Evolutionary conservation across 2,888 invertebrate species (phyloP).

Genomic region (Dryococelus australis): DNA sequence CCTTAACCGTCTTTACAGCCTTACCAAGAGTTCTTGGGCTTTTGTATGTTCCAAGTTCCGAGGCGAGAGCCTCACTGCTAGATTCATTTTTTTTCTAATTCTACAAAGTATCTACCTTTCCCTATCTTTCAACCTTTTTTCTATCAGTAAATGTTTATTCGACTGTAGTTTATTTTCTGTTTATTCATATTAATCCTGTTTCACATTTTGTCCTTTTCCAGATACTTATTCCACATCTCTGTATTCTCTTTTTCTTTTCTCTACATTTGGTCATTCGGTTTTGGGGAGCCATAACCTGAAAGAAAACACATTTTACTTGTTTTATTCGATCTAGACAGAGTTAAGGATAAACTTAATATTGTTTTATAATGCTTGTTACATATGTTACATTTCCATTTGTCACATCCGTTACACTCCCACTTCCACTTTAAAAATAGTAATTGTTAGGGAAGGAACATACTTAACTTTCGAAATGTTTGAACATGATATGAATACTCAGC

Average conservation of each 20-base stretch:
- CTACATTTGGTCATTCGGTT: not conserved
- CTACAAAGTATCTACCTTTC: not conserved
- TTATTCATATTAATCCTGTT: not conserved
- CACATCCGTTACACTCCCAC: too few relatives aligned
- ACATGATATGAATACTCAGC: too few relatives aligned
- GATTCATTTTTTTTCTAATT: not conserved
- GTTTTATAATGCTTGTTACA: too few relatives aligned
- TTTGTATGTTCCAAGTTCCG: conserved; percentile 17
- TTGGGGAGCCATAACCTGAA: not conserved
- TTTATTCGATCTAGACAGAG: too few relatives aligned
- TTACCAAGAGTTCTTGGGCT: conserved; percentile 5
- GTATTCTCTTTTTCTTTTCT: not conserved
- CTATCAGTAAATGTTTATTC: not conserved
- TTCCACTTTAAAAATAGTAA: too few relatives aligned
- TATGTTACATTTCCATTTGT: too few relatives aligned
- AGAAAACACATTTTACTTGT: not conserved
- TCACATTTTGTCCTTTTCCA: not conserved
- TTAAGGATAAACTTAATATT: too few relatives aligned
- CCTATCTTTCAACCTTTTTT: not conserved
- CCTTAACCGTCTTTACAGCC: not conserved
- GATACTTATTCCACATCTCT: not conserved
- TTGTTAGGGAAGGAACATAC: too few relatives aligned
- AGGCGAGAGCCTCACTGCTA: not conserved
- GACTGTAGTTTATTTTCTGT: not conserved
- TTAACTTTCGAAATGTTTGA: too few relatives aligned